Conservation (phyloP, 2,797 vertebrate species). For the Melanotaenia nigrans region DNA sequence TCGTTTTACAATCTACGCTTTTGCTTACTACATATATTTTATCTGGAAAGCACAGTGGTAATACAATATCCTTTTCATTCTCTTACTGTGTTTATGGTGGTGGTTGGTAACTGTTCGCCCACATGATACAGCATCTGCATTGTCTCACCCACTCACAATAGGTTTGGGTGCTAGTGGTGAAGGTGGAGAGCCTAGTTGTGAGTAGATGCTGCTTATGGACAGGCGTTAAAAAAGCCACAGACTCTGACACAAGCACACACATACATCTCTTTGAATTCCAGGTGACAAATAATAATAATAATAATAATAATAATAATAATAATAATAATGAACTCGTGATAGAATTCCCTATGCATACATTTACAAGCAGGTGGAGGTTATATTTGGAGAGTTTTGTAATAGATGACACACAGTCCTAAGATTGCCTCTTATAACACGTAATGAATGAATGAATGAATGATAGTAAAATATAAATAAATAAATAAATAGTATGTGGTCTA, state of each 20-base stretch:
- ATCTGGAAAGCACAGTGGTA: conserved; percentile 17
- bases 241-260: conserved; percentile 12
- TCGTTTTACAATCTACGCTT: conserved; percentile 13
- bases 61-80: conserved; percentile 25
- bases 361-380: not conserved
- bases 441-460: conserved; percentile 6
- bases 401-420: not conserved
- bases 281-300: not conserved
- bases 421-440: not conserved
- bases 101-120: conserved; percentile 51
- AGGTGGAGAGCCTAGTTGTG: conserved; percentile 44
- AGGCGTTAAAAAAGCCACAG: conserved; percentile 13
- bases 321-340: conserved; percentile 23
- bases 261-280: conserved; percentile 22
- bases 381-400: not conserved
- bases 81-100: conserved; percentile 44
- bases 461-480: not conserved
- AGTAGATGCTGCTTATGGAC: conserved; percentile 48
- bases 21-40: conserved; percentile 10
- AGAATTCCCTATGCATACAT: conserved; percentile 52
- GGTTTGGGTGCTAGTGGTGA: conserved; percentile 57
- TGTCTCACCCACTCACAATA: conserved; percentile 73
- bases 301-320: too few relatives aligned
- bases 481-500: conserved; percentile 22
- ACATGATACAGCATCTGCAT: conserved; percentile 69